Evolutionary conservation across 2,113 vertebrate genomes (phyloP), one percentile per base, ranked within the genome.

Genomic region (Cololabis saira): DNA sequence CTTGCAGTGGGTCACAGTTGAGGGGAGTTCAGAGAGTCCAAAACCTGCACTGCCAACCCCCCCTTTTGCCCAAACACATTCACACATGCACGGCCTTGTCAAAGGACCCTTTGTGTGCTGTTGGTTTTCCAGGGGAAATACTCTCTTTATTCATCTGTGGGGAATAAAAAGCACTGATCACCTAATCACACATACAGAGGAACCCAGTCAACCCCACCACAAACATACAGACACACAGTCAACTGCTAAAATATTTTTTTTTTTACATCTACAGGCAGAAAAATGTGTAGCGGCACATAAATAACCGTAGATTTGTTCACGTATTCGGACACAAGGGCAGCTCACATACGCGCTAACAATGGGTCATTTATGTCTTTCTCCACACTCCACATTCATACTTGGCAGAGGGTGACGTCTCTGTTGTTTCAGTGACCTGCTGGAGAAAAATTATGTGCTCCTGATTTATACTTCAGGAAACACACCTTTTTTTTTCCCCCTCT

Each of bases 151-250:
- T 94, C 92, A 94, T 94, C 94, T 94, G 90, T 91, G 88, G 95
- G 95, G 95, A 97, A 96, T 95, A 96, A 93, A 95, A 95, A 94
- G 94, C 92, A 93, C 91, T 88, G 92, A 92, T 94, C 95, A 96
- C 94, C 95, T 95, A 96, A 95, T 96, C 94, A 93, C 93, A 93
- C 88, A 72, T 42, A 61, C 93, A 80, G 87, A 73, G 55, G 72
- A 79, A 74, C 69, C 45, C 91, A 91, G 90, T 93, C 93, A 93
- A 92, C 57, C 49, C 19, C 43, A 21, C 1, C 42, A 37, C 17
- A 58, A 48, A 53, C 52, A 24, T 57, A 43, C 58, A 53, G 51
- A 62, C 22, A 52, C 17, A 37, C 22, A 54, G 5, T 10, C 12
- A 62, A 18, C 62, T 51, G 57, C 12, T 52, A n/a, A 82, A 70